Evolutionary conservation across 2,797 vertebrate species (phyloP).

Genomic region (Centroberyx gerrardi): DNA sequence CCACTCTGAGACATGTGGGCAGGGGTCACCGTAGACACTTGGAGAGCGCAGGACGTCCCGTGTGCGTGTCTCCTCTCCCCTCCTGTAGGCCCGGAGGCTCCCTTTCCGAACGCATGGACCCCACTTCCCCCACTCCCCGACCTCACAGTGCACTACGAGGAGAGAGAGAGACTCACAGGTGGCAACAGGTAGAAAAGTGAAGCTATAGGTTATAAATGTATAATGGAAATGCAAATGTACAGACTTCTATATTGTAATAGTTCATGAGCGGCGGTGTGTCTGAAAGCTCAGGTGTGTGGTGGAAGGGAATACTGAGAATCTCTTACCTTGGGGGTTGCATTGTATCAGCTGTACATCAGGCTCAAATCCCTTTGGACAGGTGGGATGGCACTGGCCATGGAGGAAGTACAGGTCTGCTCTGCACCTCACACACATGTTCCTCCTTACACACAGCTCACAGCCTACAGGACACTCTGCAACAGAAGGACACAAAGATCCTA

Average conservation of each 20-base stretch:
- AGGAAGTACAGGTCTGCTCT: slow-evolving; percentile 89
- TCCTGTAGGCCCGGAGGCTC: slow-evolving; percentile 20
- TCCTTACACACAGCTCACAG: slow-evolving; percentile 91
- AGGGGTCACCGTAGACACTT: slow-evolving; percentile 35
- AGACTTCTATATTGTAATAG: background rate
- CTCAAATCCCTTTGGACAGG: slow-evolving; percentile 89
- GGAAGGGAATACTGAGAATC: background rate
- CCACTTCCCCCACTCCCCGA: slow-evolving; percentile 68
- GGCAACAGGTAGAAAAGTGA: background rate
- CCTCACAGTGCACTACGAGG: slow-evolving; percentile 62
- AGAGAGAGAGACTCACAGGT: slow-evolving; percentile 14
- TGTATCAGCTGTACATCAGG: slow-evolving; percentile 90
- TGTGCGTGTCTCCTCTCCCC: slow-evolving; percentile 48
- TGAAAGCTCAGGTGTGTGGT: background rate
- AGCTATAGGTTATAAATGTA: background rate
- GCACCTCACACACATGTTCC: slow-evolving; percentile 90
- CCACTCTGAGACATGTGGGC: slow-evolving; percentile 55
- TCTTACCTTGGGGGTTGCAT: slow-evolving; percentile 89
- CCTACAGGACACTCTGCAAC: slow-evolving; percentile 91
- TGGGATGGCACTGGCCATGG: slow-evolving; percentile 90
- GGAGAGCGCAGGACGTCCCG: slow-evolving; percentile 38
- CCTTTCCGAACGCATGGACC: slow-evolving; percentile 55
- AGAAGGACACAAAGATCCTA: slow-evolving; percentile 29
- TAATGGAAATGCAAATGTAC: background rate
- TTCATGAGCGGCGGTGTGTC: background rate